Conservation (phyloP, 1,140 invertebrate genomes). For the Musca vetustissima region DNA sequence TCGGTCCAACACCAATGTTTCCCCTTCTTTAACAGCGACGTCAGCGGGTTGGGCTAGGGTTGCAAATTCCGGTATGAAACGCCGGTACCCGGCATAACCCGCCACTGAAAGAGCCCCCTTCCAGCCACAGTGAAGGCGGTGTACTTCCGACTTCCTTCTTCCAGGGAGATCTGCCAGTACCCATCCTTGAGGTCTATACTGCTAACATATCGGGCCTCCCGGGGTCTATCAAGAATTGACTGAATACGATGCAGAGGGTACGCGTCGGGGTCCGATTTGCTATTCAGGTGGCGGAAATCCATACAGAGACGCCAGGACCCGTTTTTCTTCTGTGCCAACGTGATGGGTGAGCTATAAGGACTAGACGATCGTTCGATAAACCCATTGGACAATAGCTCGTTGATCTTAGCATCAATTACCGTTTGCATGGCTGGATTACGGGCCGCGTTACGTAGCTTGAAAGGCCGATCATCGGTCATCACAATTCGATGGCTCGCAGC, state of each 20-base stretch:
- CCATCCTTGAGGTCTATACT: background rate
- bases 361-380: too few relatives aligned
- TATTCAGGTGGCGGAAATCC: too few relatives aligned
- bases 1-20: background rate
- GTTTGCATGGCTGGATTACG: too few relatives aligned
- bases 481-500: too few relatives aligned
- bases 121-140: background rate
- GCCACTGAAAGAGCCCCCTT: background rate
- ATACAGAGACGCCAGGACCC: too few relatives aligned
- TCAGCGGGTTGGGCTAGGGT: constrained; percentile 42
- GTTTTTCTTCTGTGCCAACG: too few relatives aligned
- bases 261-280: too few relatives aligned
- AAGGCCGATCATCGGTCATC: too few relatives aligned
- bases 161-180: background rate
- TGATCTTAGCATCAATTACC: too few relatives aligned
- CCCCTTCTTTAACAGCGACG: constrained; percentile 3
- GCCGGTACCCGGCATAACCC: constrained; percentile 45
- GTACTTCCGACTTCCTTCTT: background rate
- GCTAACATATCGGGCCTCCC: background rate
- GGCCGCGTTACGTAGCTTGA: too few relatives aligned
- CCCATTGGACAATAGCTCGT: too few relatives aligned
- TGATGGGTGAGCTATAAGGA: too few relatives aligned
- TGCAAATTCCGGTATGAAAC: constrained; percentile 46
- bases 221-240: background rate
- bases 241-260: background rate